phyloP scores from a whole-genome alignment of 37 sponge, comb jelly and placozoan genomes.

The Oopsacas minuta region DNA sequence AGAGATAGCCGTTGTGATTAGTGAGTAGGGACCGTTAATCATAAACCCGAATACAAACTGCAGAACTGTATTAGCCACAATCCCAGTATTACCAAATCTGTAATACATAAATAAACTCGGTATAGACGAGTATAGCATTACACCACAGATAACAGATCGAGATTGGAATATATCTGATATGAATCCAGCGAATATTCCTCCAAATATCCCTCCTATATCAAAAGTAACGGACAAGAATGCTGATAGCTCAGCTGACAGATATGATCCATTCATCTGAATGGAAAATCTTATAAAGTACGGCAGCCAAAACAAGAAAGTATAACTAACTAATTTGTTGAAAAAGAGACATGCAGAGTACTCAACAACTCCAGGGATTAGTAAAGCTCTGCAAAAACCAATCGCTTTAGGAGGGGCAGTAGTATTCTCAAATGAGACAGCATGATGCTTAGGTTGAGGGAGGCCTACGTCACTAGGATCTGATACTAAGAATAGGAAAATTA shows the following conservation, averaged over 20 bases:
- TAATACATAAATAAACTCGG: neutral
- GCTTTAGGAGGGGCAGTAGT: conserved; percentile 19
- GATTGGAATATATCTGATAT: neutral
- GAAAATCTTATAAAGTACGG: conserved; percentile 46
- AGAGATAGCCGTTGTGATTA: conserved; percentile 23
- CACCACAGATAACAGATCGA: neutral
- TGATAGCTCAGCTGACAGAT: conserved; percentile 14
- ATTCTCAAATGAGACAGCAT: neutral
- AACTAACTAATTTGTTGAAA: conserved; percentile 58
- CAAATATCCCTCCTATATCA: conserved; percentile 25
- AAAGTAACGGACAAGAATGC: conserved; percentile 24
- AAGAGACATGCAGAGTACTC: conserved; percentile 66
- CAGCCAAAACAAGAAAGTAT: conserved; percentile 78
- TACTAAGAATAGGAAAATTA: conserved; percentile 40
- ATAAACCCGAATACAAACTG: conserved; percentile 27
- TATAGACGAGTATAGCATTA: neutral
- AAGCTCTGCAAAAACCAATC: conserved; percentile 40
- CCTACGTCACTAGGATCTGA: conserved; percentile 37
- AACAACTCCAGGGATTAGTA: conserved; percentile 56
- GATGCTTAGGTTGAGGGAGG: conserved; percentile 37
- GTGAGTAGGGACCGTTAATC: conserved; percentile 28
- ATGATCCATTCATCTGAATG: neutral
- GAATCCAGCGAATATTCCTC: neutral
- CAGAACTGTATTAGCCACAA: neutral
- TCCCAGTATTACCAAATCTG: neutral